Percentiles rank a stretch among this genome's conserved stretches.
Evolutionary conservation across 1,140 invertebrate species (phyloP).

Genomic region (Acromyrmex heyeri): DNA sequence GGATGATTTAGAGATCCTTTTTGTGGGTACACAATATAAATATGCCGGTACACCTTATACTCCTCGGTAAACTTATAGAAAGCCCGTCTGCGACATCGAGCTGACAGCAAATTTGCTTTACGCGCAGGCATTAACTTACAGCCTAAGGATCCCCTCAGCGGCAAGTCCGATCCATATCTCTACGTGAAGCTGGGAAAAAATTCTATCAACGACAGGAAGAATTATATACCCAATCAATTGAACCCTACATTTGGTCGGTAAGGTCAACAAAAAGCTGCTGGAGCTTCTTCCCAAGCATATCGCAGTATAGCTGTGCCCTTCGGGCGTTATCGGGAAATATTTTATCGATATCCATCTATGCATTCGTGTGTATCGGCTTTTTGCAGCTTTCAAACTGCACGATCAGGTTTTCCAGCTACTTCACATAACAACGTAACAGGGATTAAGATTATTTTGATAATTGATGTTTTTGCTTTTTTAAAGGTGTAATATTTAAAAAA

Average conservation of each 20-base stretch:
- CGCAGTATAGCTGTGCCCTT: not conserved
- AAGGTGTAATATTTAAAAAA: not conserved
- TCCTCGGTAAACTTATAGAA: not conserved
- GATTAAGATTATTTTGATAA: slow-evolving; percentile 26
- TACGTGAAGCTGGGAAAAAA: slow-evolving; percentile 90
- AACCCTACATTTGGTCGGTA: slow-evolving; percentile 96
- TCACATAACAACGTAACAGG: not conserved
- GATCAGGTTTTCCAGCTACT: slow-evolving; percentile 22
- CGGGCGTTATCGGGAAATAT: slow-evolving; percentile 30
- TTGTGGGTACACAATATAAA: not conserved
- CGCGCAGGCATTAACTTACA: slow-evolving; percentile 89
- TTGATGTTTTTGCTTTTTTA: not conserved
- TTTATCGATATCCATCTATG: slow-evolving; percentile 58
- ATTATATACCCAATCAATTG: slow-evolving; percentile 92
- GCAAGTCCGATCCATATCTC: slow-evolving; percentile 93
- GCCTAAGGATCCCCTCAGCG: slow-evolving; percentile 90
- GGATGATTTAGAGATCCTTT: not conserved
- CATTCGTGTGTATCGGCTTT: slow-evolving; percentile 33
- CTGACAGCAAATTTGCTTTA: slow-evolving; percentile 32
- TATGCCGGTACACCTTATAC: not conserved
- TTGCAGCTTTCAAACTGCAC: slow-evolving; percentile 6
- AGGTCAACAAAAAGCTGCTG: slow-evolving; percentile 15
- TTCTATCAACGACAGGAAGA: slow-evolving; percentile 90
- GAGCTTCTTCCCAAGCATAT: not conserved
- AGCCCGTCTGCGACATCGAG: not conserved